These are phyloP conservation scores for Amblyopsis rosae DNA, from an alignment of 2,113 vertebrate species.

Conservation along the genomic window DNA sequence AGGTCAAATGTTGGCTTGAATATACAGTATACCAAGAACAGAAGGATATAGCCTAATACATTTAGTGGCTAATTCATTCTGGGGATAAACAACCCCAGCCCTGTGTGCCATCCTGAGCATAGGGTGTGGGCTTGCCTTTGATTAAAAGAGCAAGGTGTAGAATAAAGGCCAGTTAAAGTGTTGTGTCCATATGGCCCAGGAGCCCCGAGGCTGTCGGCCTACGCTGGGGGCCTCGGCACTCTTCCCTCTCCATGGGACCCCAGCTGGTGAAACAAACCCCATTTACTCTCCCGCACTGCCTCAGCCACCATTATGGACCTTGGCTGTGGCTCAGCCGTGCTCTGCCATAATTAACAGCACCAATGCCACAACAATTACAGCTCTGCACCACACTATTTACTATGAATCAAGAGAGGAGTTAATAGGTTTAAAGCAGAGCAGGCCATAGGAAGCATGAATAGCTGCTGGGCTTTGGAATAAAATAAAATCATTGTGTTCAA, in stretches of 20 bases:
- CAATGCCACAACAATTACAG: conserved; percentile 97
- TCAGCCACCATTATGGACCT: conserved; percentile 95
- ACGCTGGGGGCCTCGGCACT: conserved; percentile 82
- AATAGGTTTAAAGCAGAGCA: conserved; percentile 92
- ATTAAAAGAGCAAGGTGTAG: conserved; percentile 81
- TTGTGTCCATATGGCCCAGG: conserved; percentile 94
- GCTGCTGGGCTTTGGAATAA: conserved; percentile 84
- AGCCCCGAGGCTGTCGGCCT: conserved; percentile 86
- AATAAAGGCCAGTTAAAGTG: conserved; percentile 79
- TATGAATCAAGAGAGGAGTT: conserved; percentile 92
- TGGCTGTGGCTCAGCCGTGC: conserved; percentile 98
- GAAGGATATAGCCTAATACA: conserved; percentile 25
- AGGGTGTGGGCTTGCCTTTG: conserved; percentile 78
- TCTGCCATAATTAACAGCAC: conserved; percentile 99
- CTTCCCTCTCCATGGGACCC: conserved; percentile 92
- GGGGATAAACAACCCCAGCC: conserved; percentile 56
- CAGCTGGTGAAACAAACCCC: conserved; percentile 96
- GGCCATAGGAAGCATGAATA: conserved; percentile 83
- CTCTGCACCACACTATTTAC: conserved; percentile 84
- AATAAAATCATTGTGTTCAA: conserved; percentile 90
- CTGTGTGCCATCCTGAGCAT: conserved; percentile 56
- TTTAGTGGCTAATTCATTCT: conserved; percentile 51
- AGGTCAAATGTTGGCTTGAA: conserved; percentile 24
- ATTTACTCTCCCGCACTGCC: conserved; percentile 92
- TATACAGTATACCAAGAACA: conserved; percentile 36